Conservation (phyloP, 2,113 vertebrate species). For the Isurus oxyrinchus region DNA sequence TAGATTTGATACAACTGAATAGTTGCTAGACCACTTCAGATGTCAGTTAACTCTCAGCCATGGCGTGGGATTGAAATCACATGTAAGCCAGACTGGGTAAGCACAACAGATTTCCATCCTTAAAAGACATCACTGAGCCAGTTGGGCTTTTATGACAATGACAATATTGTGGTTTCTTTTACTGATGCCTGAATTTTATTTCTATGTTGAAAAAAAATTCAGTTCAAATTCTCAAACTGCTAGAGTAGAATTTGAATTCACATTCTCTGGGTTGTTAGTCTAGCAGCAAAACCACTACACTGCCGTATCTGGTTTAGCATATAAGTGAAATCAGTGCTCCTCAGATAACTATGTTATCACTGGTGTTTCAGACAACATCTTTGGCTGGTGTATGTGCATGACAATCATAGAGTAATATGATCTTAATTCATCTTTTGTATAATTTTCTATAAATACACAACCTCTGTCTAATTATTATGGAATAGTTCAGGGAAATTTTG, state of each 20-base stretch:
- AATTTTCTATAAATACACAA: conserved; percentile 6
- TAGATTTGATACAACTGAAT: not conserved
- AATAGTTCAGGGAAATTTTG: not conserved
- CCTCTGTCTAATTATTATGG: not conserved
- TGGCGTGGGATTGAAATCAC: not conserved
- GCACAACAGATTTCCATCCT: not conserved
- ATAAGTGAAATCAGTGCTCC: not conserved
- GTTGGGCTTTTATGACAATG: not conserved
- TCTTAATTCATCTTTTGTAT: not conserved
- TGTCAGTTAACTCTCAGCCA: not conserved
- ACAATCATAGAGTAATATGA: not conserved
- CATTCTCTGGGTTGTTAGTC: not conserved
- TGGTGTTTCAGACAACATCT: not conserved
- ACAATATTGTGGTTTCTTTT: not conserved
- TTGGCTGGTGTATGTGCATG: not conserved
- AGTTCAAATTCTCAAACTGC: not conserved
- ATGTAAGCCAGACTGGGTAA: not conserved
- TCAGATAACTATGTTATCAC: not conserved
- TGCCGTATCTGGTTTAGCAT: not conserved
- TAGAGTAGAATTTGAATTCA: not conserved
- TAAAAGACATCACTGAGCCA: not conserved
- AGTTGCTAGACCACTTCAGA: not conserved
- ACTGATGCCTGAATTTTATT: not conserved
- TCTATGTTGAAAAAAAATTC: not conserved
- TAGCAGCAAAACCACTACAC: not conserved